Percentiles rank a stretch among this genome's conserved stretches.
Conservation (phyloP, 2,888 invertebrate genomes). For the Bedellia somnulentella region DNA sequence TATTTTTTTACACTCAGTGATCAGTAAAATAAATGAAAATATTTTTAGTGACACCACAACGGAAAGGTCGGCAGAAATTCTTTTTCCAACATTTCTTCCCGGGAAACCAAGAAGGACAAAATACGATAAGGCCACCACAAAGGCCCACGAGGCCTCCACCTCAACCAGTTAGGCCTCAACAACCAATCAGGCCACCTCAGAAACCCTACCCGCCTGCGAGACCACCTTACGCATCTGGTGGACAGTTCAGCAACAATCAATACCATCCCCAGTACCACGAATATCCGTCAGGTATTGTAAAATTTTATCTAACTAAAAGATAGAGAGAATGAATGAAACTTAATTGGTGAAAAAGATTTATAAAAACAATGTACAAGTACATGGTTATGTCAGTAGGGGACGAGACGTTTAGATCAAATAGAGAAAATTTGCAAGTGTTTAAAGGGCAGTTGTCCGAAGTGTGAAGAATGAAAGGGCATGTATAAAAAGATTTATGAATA, state of each 20-base stretch:
- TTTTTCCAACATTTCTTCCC: no score
- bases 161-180: not conserved
- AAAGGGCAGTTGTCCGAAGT: no score
- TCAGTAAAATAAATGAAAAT: not conserved
- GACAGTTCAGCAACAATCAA: slow-evolving; percentile 27
- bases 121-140: not conserved
- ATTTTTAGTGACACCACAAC: not conserved
- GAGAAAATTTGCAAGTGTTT: no score
- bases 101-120: no score
- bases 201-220: slow-evolving; percentile 12
- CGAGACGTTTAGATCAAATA: no score
- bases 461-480: no score
- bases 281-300: slow-evolving; percentile 30
- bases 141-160: not conserved
- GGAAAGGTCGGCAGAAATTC: not conserved
- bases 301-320: no score
- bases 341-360: not conserved
- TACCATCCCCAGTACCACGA: slow-evolving; percentile 23
- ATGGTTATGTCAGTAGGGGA: no score
- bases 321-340: not conserved
- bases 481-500: no score
- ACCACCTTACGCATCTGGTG: slow-evolving; percentile 31
- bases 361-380: not conserved
- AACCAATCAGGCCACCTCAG: not conserved
- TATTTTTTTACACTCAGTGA: no score